These are phyloP conservation scores for Drosophila macrospina DNA, from an alignment of 2,888 invertebrate species.

Conservation along the genomic window DNA sequence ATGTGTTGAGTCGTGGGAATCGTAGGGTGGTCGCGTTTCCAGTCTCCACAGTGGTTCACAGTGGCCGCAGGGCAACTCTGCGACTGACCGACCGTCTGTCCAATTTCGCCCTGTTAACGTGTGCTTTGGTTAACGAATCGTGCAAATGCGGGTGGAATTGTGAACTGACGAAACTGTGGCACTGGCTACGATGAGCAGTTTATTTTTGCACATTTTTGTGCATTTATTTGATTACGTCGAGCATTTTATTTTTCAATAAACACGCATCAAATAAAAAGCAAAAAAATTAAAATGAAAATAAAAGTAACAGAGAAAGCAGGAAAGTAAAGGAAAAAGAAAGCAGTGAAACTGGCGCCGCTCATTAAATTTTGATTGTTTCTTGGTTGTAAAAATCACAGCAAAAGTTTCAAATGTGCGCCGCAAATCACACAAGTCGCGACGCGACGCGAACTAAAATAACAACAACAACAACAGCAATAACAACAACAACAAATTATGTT, in stretches of 20 bases:
- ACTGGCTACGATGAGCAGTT: conserved; percentile 54
- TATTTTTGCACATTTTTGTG: conserved; percentile 70
- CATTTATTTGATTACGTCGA: conserved; percentile 73
- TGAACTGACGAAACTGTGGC: not conserved
- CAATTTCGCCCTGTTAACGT: conserved; percentile 71
- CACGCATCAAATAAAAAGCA: conserved; percentile 29
- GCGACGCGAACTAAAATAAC: conserved; percentile 35
- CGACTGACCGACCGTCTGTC: conserved; percentile 58
- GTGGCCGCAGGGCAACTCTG: conserved; percentile 59
- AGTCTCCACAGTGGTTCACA: conserved; percentile 19
- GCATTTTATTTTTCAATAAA: conserved; percentile 78
- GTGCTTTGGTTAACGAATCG: conserved; percentile 86
- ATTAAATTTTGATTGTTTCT: conserved; percentile 80
- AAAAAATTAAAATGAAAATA: too few relatives aligned
- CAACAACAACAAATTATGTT: conserved; percentile 78
- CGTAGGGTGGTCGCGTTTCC: conserved; percentile 23
- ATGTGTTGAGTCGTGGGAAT: conserved; percentile 36
- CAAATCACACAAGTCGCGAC: conserved; percentile 58
- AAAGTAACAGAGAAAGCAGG: not conserved
- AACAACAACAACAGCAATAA: conserved; percentile 26
- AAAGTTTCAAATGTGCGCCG: conserved; percentile 54
- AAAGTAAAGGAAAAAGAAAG: conserved; percentile 16
- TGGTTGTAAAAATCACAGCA: conserved; percentile 76
- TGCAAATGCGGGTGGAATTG: conserved; percentile 84
- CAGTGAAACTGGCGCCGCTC: conserved; percentile 69